phyloP scores from a whole-genome alignment of 2,797 vertebrate species.

The Petrocephalus sullivani region DNA sequence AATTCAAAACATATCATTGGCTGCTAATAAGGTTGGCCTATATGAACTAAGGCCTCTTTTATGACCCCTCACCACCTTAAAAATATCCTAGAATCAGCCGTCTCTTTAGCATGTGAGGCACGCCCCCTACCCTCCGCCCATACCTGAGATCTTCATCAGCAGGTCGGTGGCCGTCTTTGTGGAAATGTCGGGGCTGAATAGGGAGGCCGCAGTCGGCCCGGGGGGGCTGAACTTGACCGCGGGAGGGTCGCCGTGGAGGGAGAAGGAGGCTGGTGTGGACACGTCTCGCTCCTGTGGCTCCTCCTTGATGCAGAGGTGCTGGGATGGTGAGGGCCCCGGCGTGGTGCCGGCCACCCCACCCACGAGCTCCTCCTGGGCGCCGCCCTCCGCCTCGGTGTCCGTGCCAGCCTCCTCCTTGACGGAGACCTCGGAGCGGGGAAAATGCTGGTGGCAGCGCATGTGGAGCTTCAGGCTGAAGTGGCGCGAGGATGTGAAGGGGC shows the following conservation, averaged over 20 bases:
- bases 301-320: conserved; percentile 86
- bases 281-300: conserved; percentile 85
- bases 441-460: conserved; percentile 99
- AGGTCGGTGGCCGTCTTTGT: conserved; percentile 98
- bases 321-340: conserved; percentile 63
- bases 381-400: conserved; percentile 82
- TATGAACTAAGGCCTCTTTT: not conserved
- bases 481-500: conserved; percentile 97
- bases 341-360: conserved; percentile 59
- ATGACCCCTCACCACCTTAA: not conserved
- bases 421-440: conserved; percentile 90
- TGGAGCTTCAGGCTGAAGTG: conserved; percentile 99
- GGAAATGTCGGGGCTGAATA: conserved; percentile 95
- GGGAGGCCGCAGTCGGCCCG: conserved; percentile 70
- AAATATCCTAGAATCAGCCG: not conserved
- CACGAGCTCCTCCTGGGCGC: conserved; percentile 68
- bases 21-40: not conserved
- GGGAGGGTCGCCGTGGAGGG: conserved; percentile 70
- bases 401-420: conserved; percentile 93
- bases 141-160: conserved; percentile 99
- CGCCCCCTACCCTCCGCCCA: conserved; percentile 17
- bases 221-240: conserved; percentile 62
- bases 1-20: not conserved
- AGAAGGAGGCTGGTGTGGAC: conserved; percentile 73
- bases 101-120: not conserved